These are phyloP conservation scores for Saguinus midas DNA, from an alignment of 2,113 vertebrate genomes.

Conservation along the genomic window DNA sequence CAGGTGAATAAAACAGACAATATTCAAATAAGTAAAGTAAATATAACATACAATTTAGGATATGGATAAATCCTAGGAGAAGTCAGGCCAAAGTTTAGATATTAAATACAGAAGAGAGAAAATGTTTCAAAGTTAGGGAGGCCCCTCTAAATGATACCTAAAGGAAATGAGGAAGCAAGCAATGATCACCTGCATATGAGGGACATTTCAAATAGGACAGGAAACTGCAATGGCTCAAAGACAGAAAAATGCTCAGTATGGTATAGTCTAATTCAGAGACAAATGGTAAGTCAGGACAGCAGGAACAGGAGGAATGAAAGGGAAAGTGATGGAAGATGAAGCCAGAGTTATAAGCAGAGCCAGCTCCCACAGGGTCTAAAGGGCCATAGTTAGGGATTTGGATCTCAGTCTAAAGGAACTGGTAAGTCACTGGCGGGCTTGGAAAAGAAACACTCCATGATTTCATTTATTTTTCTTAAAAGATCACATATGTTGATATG, in stretches of 20 bases:
- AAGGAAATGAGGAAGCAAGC: background rate
- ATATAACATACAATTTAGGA: background rate
- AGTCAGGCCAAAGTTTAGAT: background rate
- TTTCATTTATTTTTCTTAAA: background rate
- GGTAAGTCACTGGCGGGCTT: background rate
- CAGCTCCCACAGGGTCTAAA: background rate
- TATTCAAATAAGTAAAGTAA: background rate
- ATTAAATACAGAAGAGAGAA: background rate
- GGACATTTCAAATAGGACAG: background rate
- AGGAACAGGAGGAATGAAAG: background rate
- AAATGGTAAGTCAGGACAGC: background rate
- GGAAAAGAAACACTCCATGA: background rate
- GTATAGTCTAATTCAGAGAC: background rate
- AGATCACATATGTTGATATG: background rate
- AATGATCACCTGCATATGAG: background rate
- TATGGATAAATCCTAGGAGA: background rate
- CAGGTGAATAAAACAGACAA: background rate
- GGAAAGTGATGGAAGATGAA: background rate
- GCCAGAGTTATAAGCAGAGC: background rate
- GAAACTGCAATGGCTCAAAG: background rate
- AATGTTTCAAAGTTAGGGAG: background rate
- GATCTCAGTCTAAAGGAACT: background rate
- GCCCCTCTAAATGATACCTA: background rate
- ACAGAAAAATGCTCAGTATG: background rate
- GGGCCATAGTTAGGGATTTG: background rate